phyloP scores from a whole-genome alignment of 2,113 vertebrate species.

The Marmota flaviventris region DNA sequence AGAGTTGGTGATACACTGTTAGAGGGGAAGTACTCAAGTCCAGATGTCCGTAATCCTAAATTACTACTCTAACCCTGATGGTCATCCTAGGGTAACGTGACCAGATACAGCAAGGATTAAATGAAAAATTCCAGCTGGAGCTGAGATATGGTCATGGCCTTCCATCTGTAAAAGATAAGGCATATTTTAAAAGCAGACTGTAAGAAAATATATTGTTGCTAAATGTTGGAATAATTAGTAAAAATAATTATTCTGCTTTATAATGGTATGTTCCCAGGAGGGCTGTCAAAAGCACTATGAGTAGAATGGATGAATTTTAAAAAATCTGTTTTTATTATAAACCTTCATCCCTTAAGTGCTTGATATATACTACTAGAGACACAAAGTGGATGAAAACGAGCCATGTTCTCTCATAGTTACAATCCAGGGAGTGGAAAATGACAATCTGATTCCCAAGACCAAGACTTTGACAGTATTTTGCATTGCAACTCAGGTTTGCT shows the following conservation, averaged over 20 bases:
- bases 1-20: not conserved
- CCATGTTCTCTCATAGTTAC: not conserved
- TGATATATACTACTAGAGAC: not conserved
- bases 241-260: slow-evolving; percentile 8
- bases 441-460: not conserved
- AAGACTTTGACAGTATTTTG: not conserved
- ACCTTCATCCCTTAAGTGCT: not conserved
- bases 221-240: slow-evolving; percentile 68
- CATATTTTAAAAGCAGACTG: slow-evolving; percentile 23
- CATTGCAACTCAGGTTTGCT: not conserved
- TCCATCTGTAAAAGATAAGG: slow-evolving; percentile 62
- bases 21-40: not conserved
- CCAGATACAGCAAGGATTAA: not conserved
- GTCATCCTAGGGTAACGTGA: not conserved
- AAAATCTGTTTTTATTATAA: slow-evolving; percentile 5
- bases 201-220: slow-evolving; percentile 68
- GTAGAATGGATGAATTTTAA: slow-evolving; percentile 48
- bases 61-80: not conserved
- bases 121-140: not conserved
- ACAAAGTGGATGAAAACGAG: not conserved
- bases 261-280: slow-evolving; percentile 62
- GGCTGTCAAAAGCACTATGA: slow-evolving; percentile 49
- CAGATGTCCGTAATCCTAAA: not conserved
- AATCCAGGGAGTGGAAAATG: not conserved
- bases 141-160: not conserved